Evolutionary conservation across 2,797 vertebrate species (phyloP).

Genomic region (Fundulus diaphanus): DNA sequence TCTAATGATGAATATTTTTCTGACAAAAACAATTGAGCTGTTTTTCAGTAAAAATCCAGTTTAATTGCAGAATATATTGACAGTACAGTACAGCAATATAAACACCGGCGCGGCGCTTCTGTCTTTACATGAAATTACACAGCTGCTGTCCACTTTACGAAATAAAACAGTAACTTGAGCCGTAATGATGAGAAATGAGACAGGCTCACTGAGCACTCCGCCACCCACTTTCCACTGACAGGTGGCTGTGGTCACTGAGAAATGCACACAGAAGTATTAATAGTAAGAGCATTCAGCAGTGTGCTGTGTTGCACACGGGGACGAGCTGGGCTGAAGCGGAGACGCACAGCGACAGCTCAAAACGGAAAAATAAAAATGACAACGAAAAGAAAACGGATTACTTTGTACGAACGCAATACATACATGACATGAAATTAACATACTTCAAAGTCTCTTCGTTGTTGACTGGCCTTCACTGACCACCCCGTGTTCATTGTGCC

Average conservation of each 20-base stretch:
- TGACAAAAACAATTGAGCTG: constrained; percentile 5
- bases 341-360: constrained; percentile 58
- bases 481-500: constrained; percentile 50
- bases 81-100: constrained; percentile 78
- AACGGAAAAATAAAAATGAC: constrained; percentile 30
- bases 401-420: constrained; percentile 67
- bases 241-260: constrained; percentile 52
- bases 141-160: constrained; percentile 69
- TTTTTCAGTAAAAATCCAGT: constrained; percentile 73
- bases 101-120: constrained; percentile 75
- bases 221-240: constrained; percentile 44
- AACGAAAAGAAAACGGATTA: constrained; percentile 61
- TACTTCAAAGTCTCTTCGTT: constrained; percentile 39
- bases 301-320: constrained; percentile 33
- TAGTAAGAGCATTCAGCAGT: constrained; percentile 49
- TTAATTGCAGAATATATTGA: constrained; percentile 82
- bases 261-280: constrained; percentile 65
- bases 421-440: constrained; percentile 61
- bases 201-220: constrained; percentile 65
- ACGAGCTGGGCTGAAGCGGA: constrained; percentile 50
- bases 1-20: not conserved
- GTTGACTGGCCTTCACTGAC: constrained; percentile 57
- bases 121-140: constrained; percentile 76
- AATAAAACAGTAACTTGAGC: constrained; percentile 66
- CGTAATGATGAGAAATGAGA: constrained; percentile 62